These are phyloP conservation scores for Lasius fuliginosus DNA, from an alignment of 2,888 invertebrate species.

Conservation along the genomic window DNA sequence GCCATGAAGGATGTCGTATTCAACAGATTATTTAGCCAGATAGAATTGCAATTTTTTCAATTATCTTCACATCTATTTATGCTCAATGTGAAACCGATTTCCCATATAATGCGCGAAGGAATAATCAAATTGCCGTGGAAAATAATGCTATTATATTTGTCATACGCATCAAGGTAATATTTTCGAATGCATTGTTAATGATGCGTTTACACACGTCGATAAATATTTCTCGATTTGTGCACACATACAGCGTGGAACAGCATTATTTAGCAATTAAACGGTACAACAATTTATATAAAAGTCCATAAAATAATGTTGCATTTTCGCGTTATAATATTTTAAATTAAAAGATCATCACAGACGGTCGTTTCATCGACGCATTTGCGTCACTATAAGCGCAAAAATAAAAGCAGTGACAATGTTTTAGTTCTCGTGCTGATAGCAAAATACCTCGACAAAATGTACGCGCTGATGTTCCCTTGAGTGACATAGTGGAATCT, in stretches of 20 bases:
- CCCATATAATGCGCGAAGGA: neutral
- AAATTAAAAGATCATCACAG: neutral
- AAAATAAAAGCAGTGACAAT: slow-evolving; percentile 17
- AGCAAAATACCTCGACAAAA: slow-evolving; percentile 4
- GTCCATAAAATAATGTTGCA: neutral
- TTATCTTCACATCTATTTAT: neutral
- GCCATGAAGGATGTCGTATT: neutral
- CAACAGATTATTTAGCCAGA: neutral
- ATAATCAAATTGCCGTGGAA: neutral
- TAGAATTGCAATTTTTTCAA: neutral
- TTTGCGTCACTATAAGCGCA: neutral
- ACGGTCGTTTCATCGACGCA: neutral
- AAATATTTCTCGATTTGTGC: neutral
- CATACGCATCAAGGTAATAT: neutral
- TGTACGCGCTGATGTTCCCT: neutral
- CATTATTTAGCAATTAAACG: neutral
- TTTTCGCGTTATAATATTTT: slow-evolving; percentile 6
- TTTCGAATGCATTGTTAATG: neutral
- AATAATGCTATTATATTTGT: neutral
- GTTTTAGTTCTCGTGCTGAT: neutral
- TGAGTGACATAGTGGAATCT: slow-evolving; percentile 13
- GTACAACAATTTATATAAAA: neutral
- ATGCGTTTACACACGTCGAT: neutral
- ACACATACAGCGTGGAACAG: neutral
- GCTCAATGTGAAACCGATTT: neutral